Evolutionary conservation across 2,113 vertebrate species (phyloP).

Genomic region (Notarius quadriscutis): DNA sequence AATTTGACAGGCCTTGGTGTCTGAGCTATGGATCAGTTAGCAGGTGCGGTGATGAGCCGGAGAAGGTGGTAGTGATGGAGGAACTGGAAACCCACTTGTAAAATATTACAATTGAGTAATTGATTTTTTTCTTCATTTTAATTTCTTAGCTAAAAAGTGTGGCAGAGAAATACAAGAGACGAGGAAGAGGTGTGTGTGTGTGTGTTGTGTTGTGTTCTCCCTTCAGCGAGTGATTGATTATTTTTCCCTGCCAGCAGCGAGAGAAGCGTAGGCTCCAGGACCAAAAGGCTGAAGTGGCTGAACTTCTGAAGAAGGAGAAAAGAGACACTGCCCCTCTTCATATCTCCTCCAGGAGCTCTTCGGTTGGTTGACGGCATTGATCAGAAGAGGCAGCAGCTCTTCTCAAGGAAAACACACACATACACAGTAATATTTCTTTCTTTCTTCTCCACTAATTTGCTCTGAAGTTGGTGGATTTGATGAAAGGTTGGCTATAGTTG

Average conservation of each 20-base stretch:
- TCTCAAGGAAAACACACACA: constrained; percentile 9
- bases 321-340: constrained; percentile 32
- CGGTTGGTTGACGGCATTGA: constrained; percentile 46
- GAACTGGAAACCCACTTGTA: neutral
- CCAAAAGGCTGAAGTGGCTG: constrained; percentile 26
- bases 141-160: neutral
- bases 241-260: constrained; percentile 40
- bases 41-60: neutral
- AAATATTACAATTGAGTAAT: neutral
- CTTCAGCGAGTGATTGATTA: constrained; percentile 52
- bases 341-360: constrained; percentile 40
- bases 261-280: constrained; percentile 36
- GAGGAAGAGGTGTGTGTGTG: constrained; percentile 11
- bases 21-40: neutral
- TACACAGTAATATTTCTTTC: constrained; percentile 8
- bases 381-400: constrained; percentile 28
- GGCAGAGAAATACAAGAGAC: neutral
- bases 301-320: constrained; percentile 33
- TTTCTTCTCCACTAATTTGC: constrained; percentile 35
- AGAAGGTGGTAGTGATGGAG: neutral
- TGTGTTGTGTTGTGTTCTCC: constrained; percentile 1
- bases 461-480: constrained; percentile 41
- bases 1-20: neutral
- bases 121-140: neutral
- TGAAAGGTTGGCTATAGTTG: constrained; percentile 28